Base-by-base conservation (phyloP, 2,888 invertebrate genomes). In the Noctua janthina region DNA sequence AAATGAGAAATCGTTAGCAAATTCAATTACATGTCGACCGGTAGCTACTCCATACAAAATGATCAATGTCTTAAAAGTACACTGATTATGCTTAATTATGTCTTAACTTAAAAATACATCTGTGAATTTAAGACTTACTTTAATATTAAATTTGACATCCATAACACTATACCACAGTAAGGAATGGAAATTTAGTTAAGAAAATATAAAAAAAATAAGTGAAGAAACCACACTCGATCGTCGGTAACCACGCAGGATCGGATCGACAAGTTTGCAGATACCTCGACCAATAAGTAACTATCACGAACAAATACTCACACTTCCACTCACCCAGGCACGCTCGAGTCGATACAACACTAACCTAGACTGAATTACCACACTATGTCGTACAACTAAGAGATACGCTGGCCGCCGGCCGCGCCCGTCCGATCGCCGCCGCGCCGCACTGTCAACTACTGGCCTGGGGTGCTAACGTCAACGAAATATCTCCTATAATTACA, bases 151-250 rank as follows among this genome's bases (percentile, higher is more conserved):
- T 94, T 94, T 94, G 95, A 95, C 94, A 94, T 96, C 94, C 94
- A 95, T 94, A 94, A 95, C 93, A 92, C 95, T 96, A 95, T 95
- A 96, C 96, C 96, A 96, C 96, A 96, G 95, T 95, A 95, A 96
- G 96, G 96, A 96, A 96, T 96, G 96, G 94, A 96, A 95, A 94
- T 92, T 93, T 93, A 92, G 92, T 94, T 94, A 92, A 94, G 93
- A 95, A 95, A 95, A 94, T 92, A 91, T 90, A 11, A 76, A 78
- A 79, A 93, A 92, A 93, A 92, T 90, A 92, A 92, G 92, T 94
- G 93, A 92, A 92, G 93, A 93, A 94, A 94, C 95, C 95, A 95
- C 95, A 93, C 93, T 92, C 91, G 91, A 92, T 91, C 93, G 82
- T 88, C 90, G 92, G 91, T 89, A 90, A 91, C 89, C 91, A 88